These are phyloP conservation scores for Tribolium madens DNA, from an alignment of 1,140 invertebrate genomes.

Conservation along the genomic window DNA sequence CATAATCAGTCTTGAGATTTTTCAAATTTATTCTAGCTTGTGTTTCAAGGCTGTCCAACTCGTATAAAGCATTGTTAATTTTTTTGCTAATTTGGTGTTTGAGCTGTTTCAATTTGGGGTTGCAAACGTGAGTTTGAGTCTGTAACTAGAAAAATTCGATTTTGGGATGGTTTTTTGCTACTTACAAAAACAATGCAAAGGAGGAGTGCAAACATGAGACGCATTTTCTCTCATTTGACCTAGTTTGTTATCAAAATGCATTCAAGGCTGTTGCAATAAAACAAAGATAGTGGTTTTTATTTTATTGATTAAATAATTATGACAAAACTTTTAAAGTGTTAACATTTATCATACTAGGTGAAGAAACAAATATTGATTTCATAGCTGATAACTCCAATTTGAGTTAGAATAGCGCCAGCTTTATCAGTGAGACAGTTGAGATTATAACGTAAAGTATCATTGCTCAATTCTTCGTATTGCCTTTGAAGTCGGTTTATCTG, in stretches of 20 bases:
- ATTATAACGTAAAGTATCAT: neutral
- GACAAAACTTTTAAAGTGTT: neutral
- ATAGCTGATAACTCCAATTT: slow-evolving; percentile 23
- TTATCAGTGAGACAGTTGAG: slow-evolving; percentile 12
- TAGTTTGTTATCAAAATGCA: neutral
- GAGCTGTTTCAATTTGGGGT: neutral
- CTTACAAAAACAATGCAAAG: neutral
- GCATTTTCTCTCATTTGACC: neutral
- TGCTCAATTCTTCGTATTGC: slow-evolving; percentile 10
- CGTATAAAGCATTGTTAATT: neutral
- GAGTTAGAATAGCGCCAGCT: neutral
- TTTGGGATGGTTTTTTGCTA: neutral
- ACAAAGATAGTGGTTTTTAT: neutral
- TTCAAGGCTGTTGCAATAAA: neutral
- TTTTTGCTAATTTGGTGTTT: neutral
- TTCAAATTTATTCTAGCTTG: neutral
- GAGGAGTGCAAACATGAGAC: neutral
- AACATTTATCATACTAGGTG: neutral
- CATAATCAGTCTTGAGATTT: neutral
- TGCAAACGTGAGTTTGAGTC: neutral
- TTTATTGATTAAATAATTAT: neutral
- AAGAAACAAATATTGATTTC: slow-evolving; percentile 34
- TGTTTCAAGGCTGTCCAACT: neutral
- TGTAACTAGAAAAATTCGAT: neutral
- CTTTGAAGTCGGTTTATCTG: neutral